phyloP scores from a whole-genome alignment of 2,888 invertebrate species.

The Sussaba pulchella region DNA sequence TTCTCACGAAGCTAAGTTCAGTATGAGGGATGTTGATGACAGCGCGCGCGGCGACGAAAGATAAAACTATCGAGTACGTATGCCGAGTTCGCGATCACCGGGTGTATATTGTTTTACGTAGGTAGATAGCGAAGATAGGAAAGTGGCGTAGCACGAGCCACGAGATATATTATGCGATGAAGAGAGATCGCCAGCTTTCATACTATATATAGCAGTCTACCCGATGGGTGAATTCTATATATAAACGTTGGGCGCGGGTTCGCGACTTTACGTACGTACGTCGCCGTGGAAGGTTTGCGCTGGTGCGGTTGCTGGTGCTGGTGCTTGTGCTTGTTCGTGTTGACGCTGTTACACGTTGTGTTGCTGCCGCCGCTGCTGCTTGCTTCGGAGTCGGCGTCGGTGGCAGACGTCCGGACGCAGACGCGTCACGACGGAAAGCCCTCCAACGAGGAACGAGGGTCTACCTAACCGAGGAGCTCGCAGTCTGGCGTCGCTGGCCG shows the following conservation, averaged over 20 bases:
- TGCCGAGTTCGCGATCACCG: conserved; percentile 35
- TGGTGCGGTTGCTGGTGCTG: conserved; percentile 14
- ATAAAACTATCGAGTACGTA: not conserved
- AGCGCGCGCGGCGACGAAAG: too few species aligned
- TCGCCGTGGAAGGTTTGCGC: conserved; percentile 1
- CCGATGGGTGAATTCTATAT: conserved; percentile 64
- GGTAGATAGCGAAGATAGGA: conserved; percentile 5
- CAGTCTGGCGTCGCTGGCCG: conserved; percentile 80
- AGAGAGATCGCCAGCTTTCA: conserved; percentile 3
- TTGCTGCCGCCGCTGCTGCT: conserved; percentile 21
- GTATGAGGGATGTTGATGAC: too few species aligned
- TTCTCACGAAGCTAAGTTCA: too few species aligned
- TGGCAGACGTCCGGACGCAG: conserved; percentile 61
- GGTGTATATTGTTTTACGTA: conserved; percentile 2
- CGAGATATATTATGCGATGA: not conserved
- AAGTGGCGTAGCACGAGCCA: conserved; percentile 7
- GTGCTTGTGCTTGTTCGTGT: conserved; percentile 21
- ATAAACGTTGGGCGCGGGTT: conserved; percentile 59
- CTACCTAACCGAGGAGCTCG: conserved; percentile 70
- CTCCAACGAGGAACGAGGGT: conserved; percentile 64
- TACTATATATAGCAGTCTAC: conserved; percentile 7
- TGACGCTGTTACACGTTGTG: not conserved
- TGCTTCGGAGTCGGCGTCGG: conserved; percentile 62
- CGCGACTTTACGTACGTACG: conserved; percentile 45
- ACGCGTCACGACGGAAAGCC: conserved; percentile 67